Evolutionary conservation across 2,888 invertebrate species (phyloP), one percentile per base, ranked within the genome.

Genomic region (Lepas anatifera): DNA sequence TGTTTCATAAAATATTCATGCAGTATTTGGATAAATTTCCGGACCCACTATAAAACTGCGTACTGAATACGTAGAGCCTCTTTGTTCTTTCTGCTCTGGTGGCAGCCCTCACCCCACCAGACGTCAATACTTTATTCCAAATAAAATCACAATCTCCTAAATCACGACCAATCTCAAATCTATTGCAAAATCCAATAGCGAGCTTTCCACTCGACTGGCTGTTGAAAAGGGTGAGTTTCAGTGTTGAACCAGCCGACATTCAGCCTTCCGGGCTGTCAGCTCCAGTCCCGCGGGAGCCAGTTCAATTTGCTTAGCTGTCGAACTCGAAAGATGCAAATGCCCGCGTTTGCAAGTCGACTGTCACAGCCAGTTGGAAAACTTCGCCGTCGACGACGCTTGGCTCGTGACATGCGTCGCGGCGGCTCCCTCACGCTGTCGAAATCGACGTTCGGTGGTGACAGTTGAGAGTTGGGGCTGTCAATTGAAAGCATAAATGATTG

Each of bases 221-320:
- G 18, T 32, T 2, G 32, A 10, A 32, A 27, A 32, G 58, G 58
- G 16, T 32, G 58, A 58, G 58, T 32, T 58, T 32, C 58, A 6
- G 8, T 8, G 32, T 2, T 13, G 2, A 25, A 22, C 27, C 32
- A 3, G 58, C 58, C 25, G 18, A 16, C 18, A 18, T 22, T 58
- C 58, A 32, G 32, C 58, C 58, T 2, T 58, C 29, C 32, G 58
- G 2, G 18, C 58, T 22, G 32, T 4, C 58, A 25, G 7, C 4
- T 4, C 3, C 58, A 22, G 11, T 13, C 22, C 18, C 58, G 18
- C 1, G 11, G 18, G 32, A 58, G 58, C 58, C 29, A 22, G 32
- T 58, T 58, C 58, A 58, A 58, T 58, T 58, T 58, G 58, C 58
- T 58, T 32, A 32, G 58, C 58, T 58, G 58, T 58, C 58, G 58